Conservation (phyloP, 2,888 invertebrate genomes). For the Lysandra bellargus region DNA sequence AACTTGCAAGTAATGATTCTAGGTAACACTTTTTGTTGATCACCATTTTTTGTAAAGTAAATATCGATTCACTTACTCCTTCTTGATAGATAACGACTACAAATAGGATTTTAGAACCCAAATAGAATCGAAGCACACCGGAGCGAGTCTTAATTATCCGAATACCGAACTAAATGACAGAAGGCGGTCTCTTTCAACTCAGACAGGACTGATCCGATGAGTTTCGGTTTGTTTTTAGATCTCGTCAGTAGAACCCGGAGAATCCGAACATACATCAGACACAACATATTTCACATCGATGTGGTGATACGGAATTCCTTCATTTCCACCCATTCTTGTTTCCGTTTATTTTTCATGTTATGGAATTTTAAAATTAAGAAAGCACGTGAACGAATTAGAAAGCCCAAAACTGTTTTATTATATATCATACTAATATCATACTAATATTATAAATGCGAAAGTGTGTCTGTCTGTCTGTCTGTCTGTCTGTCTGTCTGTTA, state of each 20-base stretch:
- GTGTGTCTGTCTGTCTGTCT: no score
- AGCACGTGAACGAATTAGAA: conserved; percentile 47
- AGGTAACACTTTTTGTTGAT: not conserved
- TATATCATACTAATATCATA: no score
- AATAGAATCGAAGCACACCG: conserved; percentile 51
- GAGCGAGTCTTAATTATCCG: conserved; percentile 65
- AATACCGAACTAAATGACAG: conserved; percentile 60
- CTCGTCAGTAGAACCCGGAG: conserved; percentile 59
- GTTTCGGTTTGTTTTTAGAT: conserved; percentile 68
- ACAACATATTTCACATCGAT: conserved; percentile 62
- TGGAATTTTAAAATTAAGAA: conserved; percentile 64
- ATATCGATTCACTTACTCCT: not conserved
- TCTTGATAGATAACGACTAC: not conserved
- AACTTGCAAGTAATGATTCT: not conserved
- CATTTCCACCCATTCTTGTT: conserved; percentile 59
- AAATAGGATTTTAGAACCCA: conserved; percentile 15
- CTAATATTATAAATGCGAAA: no score
- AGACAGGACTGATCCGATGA: conserved; percentile 52
- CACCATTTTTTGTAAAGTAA: not conserved
- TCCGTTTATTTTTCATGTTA: conserved; percentile 43
- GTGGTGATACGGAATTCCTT: conserved; percentile 64
- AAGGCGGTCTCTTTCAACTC: conserved; percentile 60
- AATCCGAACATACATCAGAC: conserved; percentile 67
- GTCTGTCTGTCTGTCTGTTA: no score
- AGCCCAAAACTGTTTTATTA: not conserved